Evolutionary conservation across 2,888 invertebrate genomes (phyloP).

Genomic region (Orthosia gothica): DNA sequence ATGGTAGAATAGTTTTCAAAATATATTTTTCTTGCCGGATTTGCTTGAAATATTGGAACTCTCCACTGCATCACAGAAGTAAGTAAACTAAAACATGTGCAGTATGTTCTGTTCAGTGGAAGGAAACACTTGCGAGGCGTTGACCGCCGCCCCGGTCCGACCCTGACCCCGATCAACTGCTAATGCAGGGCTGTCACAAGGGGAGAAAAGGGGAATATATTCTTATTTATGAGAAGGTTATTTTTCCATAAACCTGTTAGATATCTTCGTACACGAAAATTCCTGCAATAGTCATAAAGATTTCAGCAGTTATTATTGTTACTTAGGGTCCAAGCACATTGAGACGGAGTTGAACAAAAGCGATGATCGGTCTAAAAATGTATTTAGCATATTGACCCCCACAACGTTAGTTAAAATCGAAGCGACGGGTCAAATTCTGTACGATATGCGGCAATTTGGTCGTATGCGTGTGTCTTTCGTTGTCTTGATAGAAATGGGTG

Average conservation of each 20-base stretch:
- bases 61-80: slow-evolving; percentile 13
- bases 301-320: too few species aligned
- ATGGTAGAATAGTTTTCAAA: background rate
- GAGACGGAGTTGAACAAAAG: too few species aligned
- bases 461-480: too few species aligned
- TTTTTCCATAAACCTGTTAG: background rate
- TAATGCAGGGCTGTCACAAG: slow-evolving; percentile 33
- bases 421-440: too few species aligned
- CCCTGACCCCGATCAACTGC: slow-evolving; percentile 55
- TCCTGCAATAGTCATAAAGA: too few species aligned
- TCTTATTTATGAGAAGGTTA: background rate
- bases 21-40: background rate
- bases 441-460: too few species aligned
- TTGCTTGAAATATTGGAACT: slow-evolving; percentile 14
- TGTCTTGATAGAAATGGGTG: too few species aligned
- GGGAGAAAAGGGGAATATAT: background rate
- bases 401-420: too few species aligned
- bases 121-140: slow-evolving; percentile 23
- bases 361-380: too few species aligned
- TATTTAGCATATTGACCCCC: too few species aligned
- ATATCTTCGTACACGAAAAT: background rate
- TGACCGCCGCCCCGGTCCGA: slow-evolving; percentile 49
- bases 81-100: slow-evolving; percentile 36
- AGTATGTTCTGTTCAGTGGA: slow-evolving; percentile 2
- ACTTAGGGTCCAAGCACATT: too few species aligned